Base-by-base conservation (phyloP, 2,888 invertebrate species). In the Thera britannica region DNA sequence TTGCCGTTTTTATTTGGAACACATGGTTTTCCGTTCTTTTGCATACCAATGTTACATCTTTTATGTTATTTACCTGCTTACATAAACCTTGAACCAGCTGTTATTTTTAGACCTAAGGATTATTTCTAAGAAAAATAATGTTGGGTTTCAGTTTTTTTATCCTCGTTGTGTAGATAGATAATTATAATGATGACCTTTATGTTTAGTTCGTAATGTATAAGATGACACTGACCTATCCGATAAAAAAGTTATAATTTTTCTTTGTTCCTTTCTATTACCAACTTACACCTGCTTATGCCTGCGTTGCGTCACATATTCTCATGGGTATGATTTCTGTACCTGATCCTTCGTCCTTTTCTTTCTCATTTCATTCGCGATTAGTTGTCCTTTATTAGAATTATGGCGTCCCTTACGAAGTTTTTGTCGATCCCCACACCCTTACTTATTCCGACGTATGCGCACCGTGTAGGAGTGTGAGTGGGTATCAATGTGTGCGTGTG, bases 361-460 rank as follows among this genome's bases (percentile, higher is more conserved):
- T 74, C 84, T 64, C 67, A 69, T 72, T 73, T 62, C 64, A 70
- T 69, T 74, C 73, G 59, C 54, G 65, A 77, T 78, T 72, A 72
- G 72, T 74, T 79, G 79, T 90, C 88, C 83, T 84, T 82, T 79
- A 89, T 82, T 67, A 75, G 75, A 75, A 78, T 77, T 76, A 76
- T 77, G 75, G 79, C 83, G 85, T 85, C 87, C 88, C 87, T 87
- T 86, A 78, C 75, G 81, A 85, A 84, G 84, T 87, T 89, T 89
- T 89, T 88, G 83, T 88, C 79, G 81, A 79, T 82, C 84, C 88
- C 87, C 84, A 84, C 88, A 89, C 92, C 92, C 93, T 89, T 90
- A 89, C 93, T 89, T 90, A 89, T 86, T 88, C 83, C 72, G 76
- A 87, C 84, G 87, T 85, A 81, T 81, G 81, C 86, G 84, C 74